phyloP scores from a whole-genome alignment of 1,140 invertebrate species.

The Paralvinella palmiformis region DNA sequence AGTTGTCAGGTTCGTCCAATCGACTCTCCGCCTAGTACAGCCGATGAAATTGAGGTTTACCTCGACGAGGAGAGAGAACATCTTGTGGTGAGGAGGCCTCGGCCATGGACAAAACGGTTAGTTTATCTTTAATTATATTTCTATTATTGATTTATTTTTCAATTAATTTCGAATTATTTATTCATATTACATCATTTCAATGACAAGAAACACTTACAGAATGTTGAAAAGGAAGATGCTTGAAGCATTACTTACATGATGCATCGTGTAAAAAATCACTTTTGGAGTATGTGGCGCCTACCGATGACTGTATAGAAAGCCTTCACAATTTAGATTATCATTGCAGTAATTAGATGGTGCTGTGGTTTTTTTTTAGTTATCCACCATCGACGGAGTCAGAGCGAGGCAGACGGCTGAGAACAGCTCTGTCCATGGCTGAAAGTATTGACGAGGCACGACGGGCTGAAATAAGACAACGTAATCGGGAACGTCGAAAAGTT shows the following conservation, averaged over 20 bases:
- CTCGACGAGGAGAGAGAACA: conserved; percentile 31
- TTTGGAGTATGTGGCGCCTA: no score
- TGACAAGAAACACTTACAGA: no score
- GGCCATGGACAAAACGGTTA: conserved; percentile 43
- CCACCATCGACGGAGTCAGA: conserved; percentile 33
- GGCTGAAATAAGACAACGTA: conserved; percentile 28
- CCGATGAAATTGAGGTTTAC: conserved; percentile 40
- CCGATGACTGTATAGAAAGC: no score
- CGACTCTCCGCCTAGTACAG: conserved; percentile 36
- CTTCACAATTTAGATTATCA: no score
- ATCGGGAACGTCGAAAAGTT: conserved; percentile 30
- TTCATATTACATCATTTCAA: no score
- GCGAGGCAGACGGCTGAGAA: conserved; percentile 24
- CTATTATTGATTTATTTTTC: no score
- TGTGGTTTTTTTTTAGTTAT: conserved; percentile 16
- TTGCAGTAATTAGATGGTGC: no score
- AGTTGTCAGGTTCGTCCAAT: conserved; percentile 33
- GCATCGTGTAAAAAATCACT: no score
- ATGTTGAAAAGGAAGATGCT: no score
- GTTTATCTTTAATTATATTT: no score
- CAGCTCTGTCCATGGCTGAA: conserved; percentile 26
- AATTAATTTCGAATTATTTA: no score
- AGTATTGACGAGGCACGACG: conserved; percentile 34
- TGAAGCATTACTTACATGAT: no score
- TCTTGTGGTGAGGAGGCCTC: conserved; percentile 36